These are phyloP conservation scores for Apamea anceps DNA, from an alignment of 2,888 invertebrate genomes.

Conservation along the genomic window DNA sequence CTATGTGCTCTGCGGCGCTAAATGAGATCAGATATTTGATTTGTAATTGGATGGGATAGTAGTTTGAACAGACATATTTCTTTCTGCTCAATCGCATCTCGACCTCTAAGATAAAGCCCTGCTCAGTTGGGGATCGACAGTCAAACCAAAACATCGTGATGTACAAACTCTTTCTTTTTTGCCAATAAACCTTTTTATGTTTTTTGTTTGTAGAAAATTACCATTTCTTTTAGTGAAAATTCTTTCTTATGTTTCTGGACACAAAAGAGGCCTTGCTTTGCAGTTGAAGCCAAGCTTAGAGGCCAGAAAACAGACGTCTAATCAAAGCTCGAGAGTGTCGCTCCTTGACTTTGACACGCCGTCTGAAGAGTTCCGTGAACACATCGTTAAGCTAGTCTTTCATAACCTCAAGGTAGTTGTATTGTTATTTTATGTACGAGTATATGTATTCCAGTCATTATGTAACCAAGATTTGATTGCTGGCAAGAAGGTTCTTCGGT, in stretches of 20 bases:
- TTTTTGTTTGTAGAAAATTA: background rate
- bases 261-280: background rate
- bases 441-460: background rate
- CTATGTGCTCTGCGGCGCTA: background rate
- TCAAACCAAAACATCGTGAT: background rate
- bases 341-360: constrained; percentile 7
- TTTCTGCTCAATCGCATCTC: background rate
- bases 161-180: background rate
- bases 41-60: background rate
- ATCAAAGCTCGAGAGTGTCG: constrained; percentile 16
- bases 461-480: background rate
- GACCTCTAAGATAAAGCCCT: background rate
- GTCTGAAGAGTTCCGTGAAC: constrained; percentile 4
- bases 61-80: background rate
- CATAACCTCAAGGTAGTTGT: background rate
- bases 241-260: background rate
- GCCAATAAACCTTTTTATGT: background rate
- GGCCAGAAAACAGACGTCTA: constrained; percentile 17
- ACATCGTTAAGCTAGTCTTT: constrained; percentile 14
- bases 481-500: background rate
- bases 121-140: background rate
- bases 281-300: background rate
- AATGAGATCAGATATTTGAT: constrained; percentile 12
- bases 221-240: no score
- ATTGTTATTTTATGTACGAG: constrained; percentile 8